Base-by-base conservation (phyloP, 1,140 invertebrate genomes). In the Diabrotica virgifera region DNA sequence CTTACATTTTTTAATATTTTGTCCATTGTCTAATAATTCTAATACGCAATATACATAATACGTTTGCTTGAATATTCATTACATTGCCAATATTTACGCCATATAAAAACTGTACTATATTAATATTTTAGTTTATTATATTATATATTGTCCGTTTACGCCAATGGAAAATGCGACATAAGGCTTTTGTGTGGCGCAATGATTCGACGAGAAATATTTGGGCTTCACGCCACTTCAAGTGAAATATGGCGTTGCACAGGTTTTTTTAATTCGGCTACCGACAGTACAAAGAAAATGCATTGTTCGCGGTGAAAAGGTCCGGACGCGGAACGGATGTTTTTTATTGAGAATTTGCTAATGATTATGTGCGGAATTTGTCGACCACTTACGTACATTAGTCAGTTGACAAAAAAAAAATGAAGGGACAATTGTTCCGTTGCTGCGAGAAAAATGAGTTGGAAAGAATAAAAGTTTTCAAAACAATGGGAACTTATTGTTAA, bases 191-290 rank as follows among this genome's bases (percentile, higher is more conserved):
- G 13, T 24, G 37, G 11, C 40, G 37, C 58, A 59, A 37, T 50
- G 13, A 59, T 59, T 59, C 24, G 37, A 59, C 58, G 40, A 50
- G 35, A 59, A 59, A 59, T 59, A 59, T 59, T 59, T 59, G 58
- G 58, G 24, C 58, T 50, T 51, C 36, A 59, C 58, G 58, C 58
- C 58, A 59, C 58, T 59, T 38, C 58, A 50, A 59, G 58, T 59
- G 58, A 59, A 51, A 59, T 59, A 59, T 59, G 58, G 38, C 58
- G 36, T 12, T 59, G 58, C 58, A 59, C 58, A 51, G 40, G 58
- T 59, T 59, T 59, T 57, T 59, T 59, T 59, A 59, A 59, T 59
- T 59, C 40, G 40, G n/a, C 40, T 13, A 51, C 38, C 8, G 24
- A 46, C 46, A 11, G 58, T 11, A 59, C 58, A 36, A 59, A 59